Evolutionary conservation across 2,113 vertebrate species (phyloP), one percentile per base, ranked within the genome.

Genomic region (Passer domesticus): DNA sequence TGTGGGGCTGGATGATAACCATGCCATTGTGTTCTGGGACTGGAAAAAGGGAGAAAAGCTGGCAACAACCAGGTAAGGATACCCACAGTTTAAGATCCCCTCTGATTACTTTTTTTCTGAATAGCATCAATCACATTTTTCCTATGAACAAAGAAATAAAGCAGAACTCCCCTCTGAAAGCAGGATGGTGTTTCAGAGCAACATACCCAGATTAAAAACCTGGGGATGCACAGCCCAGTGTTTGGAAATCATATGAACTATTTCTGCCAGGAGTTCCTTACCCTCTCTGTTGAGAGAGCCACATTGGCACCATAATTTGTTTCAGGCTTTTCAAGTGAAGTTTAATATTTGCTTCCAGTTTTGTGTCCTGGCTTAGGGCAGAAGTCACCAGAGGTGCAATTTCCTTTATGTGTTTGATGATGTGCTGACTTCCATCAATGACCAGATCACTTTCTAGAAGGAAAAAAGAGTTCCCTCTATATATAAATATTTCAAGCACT

Each of bases 1-100:
- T 1, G 97, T 99, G 92, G 99, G 99, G 74, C 98, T 99, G 64
- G 99, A 99, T 82, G 99, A 99, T 74, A 98, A 98, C 88, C 99
- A 99, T 96, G 98, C 98, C 91, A 98, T 99, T 67, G 98, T 99
- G 55, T 98, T 99, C 94, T 99, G 99, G 99, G 99, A 99, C 89
- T 99, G 99, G 99, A 99, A 98, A 94, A 99, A 99, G 94, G 99
- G 99, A 91, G 99, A 99, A 95, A 98, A 99, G 87, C 97, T 99
- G 83, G 99, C 99, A 46, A 99, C 98, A 50, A 98, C 99, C 76
- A 99, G 99, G 99, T 99, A 97, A 95, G 97, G 83, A 74, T 30
- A 20, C 33, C 27, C 31, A 35, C 31, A 35, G 18, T 56, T 56
- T 41, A 33, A 52, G 80, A 35, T 44, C 11, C 23, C 14, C 46